Evolutionary conservation across 2,797 vertebrate genomes (phyloP).

Genomic region (Sebastes diploproa): DNA sequence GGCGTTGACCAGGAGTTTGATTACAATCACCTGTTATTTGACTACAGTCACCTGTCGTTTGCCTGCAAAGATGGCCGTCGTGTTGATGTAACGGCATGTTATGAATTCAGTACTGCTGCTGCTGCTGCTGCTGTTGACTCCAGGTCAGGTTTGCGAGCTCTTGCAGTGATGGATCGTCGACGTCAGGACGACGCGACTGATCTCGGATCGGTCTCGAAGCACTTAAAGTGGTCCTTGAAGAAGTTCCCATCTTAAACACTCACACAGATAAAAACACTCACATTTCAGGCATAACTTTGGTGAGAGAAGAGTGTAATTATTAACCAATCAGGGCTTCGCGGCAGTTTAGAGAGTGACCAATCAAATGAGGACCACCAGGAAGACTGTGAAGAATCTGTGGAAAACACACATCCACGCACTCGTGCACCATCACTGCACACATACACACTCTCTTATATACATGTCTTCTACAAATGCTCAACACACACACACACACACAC

Average conservation of each 20-base stretch:
- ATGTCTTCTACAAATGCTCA: constrained; percentile 33
- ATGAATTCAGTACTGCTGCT: constrained; percentile 44
- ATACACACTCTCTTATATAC: constrained; percentile 3
- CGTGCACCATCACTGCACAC: not conserved
- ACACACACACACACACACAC: constrained; percentile 18
- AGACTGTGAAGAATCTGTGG: constrained; percentile 14
- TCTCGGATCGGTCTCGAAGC: constrained; percentile 7
- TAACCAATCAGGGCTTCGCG: constrained; percentile 20
- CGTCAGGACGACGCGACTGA: not conserved
- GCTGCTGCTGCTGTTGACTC: constrained; percentile 34
- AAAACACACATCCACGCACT: not conserved
- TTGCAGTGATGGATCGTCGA: constrained; percentile 15
- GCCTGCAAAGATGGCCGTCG: constrained; percentile 38
- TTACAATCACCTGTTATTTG: constrained; percentile 58
- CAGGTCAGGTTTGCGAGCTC: constrained; percentile 31
- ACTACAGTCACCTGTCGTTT: constrained; percentile 66
- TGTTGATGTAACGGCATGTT: constrained; percentile 60
- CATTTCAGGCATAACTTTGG: not conserved
- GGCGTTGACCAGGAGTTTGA: constrained; percentile 45
- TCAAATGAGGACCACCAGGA: constrained; percentile 39
- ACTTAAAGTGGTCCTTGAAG: not conserved
- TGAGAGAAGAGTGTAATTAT: constrained; percentile 4
- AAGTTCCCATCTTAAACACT: not conserved
- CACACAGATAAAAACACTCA: constrained; percentile 5
- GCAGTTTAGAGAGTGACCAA: constrained; percentile 34